Conservation (phyloP, 2,797 vertebrate genomes). For the Petrocephalus sullivani region DNA sequence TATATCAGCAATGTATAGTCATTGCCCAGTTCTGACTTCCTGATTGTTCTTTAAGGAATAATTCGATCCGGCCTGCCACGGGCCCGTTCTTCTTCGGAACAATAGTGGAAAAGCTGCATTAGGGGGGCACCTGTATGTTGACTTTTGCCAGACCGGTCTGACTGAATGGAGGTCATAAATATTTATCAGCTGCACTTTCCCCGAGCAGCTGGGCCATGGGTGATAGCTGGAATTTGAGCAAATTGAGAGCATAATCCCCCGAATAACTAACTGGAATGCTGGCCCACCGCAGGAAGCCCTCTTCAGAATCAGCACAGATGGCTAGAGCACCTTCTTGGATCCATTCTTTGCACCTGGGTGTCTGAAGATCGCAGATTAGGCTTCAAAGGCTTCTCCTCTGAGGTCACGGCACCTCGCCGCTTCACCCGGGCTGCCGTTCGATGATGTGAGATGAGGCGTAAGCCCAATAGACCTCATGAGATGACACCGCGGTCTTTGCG, state of each 20-base stretch:
- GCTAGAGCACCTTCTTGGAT: conserved; percentile 31
- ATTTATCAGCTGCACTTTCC: conserved; percentile 2
- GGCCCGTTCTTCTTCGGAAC: not conserved
- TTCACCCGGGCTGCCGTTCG: not conserved
- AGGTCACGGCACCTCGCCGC: not conserved
- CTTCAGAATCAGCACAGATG: conserved; percentile 38
- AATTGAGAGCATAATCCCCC: conserved; percentile 12
- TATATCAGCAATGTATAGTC: not conserved
- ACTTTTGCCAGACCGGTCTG: not conserved
- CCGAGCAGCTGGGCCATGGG: not conserved
- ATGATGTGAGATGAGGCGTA: not conserved
- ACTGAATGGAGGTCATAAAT: conserved; percentile 4
- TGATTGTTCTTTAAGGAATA: not conserved
- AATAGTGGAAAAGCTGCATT: not conserved
- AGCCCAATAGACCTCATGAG: not conserved
- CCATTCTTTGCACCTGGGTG: conserved; percentile 28
- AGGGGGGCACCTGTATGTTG: not conserved
- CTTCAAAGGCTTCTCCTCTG: not conserved
- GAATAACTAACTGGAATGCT: conserved; percentile 12
- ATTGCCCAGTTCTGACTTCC: not conserved
- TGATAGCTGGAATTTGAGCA: conserved; percentile 11
- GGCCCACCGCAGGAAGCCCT: not conserved
- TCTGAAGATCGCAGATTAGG: conserved; percentile 14
- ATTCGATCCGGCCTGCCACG: not conserved
- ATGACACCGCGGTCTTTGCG: not conserved